Evolutionary conservation across 2,113 vertebrate genomes (phyloP), one percentile per base, ranked within the genome.

Genomic region (Cariama cristata): DNA sequence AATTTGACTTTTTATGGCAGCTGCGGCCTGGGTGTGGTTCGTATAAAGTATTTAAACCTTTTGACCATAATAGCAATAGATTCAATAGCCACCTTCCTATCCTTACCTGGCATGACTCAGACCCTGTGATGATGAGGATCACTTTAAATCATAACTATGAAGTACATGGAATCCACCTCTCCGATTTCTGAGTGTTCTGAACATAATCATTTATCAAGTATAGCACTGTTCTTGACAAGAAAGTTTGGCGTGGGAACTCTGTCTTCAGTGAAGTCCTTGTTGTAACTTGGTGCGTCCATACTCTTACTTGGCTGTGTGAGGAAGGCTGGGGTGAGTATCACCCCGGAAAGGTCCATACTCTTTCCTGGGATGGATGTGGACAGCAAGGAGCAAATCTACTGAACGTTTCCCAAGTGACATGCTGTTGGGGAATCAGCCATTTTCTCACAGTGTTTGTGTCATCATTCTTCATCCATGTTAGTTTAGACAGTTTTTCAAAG

Each of bases 351-450:
- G 33, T 20, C 52, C 17, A 2, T 1, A 1, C 6, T 82, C 19
- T 74, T 89, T 49, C 35, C 32, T 40, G 44, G 72, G n/a, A 12
- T 6, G 18, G 73, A 23, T 76, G n/a, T 28, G n/a, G 47, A 10
- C 33, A 69, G 30, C 21, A 58, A 2, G 13, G 38, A 79, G 24
- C 40, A 84, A 77, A 59, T 24, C 30, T 47, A 35, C n/a, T 63
- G 58, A 38, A 50, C 3, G 0, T 16, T 19, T 26, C 17, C 50
- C 49, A 49, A 0, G 20, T 38, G 40, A 17, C 5, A 3, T 16
- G 44, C 44, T 28, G 5, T 13, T 52, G 60, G 35, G 19, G 63
- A 79, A 66, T 17, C 2, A 1, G 27, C 15, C 35, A 0, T 40
- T 79, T 62, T 53, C 33, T 66, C 55, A 40, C 18, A 49, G 22